A percentile compares a stretch with the other conserved stretches of the same genome.
Evolutionary conservation across 2,113 vertebrate genomes (phyloP).

Genomic region (Myrmecophaga tridactyla): DNA sequence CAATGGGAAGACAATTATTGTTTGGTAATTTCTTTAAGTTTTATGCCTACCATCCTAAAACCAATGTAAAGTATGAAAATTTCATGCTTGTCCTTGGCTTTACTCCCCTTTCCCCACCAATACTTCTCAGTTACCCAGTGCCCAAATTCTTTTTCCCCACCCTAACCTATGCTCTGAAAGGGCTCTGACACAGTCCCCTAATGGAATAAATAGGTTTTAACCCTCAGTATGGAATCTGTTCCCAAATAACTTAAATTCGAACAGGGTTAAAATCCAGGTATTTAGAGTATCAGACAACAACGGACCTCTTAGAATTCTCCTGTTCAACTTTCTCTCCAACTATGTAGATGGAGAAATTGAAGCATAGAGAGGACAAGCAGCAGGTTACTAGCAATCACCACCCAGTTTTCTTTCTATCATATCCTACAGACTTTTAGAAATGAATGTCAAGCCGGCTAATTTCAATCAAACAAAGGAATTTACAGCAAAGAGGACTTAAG

Average conservation of each 20-base stretch:
- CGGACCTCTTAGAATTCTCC: neutral
- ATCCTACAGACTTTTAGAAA: neutral
- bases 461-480: neutral
- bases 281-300: neutral
- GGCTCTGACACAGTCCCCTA: neutral
- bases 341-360: neutral
- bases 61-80: neutral
- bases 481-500: too few relatives aligned
- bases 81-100: neutral
- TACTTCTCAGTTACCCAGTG: neutral
- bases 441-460: neutral
- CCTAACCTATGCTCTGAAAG: neutral
- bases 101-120: neutral
- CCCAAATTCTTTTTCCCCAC: neutral
- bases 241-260: neutral
- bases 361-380: neutral
- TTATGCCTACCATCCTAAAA: neutral
- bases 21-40: neutral
- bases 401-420: neutral
- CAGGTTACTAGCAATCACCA: neutral
- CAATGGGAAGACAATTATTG: neutral
- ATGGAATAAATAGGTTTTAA: neutral
- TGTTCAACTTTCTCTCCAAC: neutral
- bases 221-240: neutral
- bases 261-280: neutral